A percentile compares a stretch with the other conserved stretches of the same genome.
These are phyloP conservation scores for Chloropsis cyanopogon DNA, from an alignment of 2,113 vertebrate genomes.

Conservation along the genomic window DNA sequence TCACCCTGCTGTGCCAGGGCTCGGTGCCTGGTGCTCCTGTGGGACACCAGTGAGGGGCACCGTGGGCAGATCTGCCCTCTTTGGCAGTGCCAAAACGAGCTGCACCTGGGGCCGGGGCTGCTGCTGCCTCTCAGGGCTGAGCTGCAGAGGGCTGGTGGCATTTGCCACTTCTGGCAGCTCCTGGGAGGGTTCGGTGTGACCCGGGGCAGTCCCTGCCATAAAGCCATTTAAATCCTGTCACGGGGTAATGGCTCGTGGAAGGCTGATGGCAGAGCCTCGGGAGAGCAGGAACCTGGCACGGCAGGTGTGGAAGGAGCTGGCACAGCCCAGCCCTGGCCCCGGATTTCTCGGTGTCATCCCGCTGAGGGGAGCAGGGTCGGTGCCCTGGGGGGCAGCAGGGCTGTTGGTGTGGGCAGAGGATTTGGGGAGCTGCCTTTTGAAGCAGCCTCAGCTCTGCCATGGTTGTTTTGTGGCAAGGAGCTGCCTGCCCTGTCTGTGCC, in stretches of 20 bases:
- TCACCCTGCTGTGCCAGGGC: not conserved
- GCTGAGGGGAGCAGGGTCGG: accelerated
- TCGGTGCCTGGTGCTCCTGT: accelerated
- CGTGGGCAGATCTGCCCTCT: not conserved
- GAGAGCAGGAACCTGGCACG: not conserved
- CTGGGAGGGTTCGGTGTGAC: not conserved
- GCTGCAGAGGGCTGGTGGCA: not conserved
- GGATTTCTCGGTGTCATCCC: accelerated
- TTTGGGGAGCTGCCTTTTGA: not conserved
- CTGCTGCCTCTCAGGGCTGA: not conserved
- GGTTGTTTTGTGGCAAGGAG: not conserved
- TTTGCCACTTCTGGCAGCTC: not conserved
- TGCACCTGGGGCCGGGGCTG: accelerated
- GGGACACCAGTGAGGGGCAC: not conserved
- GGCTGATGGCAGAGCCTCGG: not conserved
- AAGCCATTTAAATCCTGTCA: not conserved
- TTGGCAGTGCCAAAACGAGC: not conserved
- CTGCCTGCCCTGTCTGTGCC: not conserved
- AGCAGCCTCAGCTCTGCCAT: not conserved
- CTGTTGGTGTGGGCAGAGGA: not conserved
- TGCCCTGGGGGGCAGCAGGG: not conserved
- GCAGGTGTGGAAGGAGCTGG: not conserved
- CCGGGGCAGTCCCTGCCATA: not conserved
- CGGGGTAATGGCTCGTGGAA: not conserved
- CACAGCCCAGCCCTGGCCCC: accelerated